These are phyloP conservation scores for Athalia rosae DNA, from an alignment of 2,888 invertebrate species.

Conservation along the genomic window DNA sequence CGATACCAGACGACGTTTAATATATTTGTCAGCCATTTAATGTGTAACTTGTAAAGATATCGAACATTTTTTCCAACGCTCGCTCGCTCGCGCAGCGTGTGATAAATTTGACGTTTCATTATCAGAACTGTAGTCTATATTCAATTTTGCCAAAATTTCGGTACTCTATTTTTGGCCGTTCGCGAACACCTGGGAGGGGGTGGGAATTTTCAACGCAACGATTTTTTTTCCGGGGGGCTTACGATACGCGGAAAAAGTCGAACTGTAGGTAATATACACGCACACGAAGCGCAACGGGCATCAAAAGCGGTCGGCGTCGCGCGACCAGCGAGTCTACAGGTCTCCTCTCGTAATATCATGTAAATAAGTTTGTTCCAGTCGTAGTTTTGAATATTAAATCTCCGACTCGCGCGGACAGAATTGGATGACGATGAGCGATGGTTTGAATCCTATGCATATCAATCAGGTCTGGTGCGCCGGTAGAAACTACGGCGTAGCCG, in stretches of 20 bases:
- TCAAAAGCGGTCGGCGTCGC: neutral
- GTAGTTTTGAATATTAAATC: constrained; percentile 45
- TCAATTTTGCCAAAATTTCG: no score
- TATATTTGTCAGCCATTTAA: neutral
- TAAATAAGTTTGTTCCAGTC: constrained; percentile 43
- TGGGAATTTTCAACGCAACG: no score
- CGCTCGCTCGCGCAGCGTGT: neutral
- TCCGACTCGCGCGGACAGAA: constrained; percentile 42
- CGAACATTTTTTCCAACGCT: neutral
- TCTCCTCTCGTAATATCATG: constrained; percentile 40
- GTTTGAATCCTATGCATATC: constrained; percentile 45
- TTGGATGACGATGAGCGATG: constrained; percentile 45
- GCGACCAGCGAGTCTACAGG: constrained; percentile 7
- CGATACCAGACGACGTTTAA: constrained; percentile 17
- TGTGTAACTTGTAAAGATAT: no score
- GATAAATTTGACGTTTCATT: no score
- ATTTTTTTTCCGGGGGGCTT: no score
- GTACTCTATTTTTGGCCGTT: no score
- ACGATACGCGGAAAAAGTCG: no score
- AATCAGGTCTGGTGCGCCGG: constrained; percentile 40
- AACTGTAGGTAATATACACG: no score
- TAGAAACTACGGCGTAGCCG: constrained; percentile 21
- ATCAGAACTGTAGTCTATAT: no score
- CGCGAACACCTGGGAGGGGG: no score
- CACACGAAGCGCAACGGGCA: no score